phyloP scores from a whole-genome alignment of 1,140 invertebrate genomes.

The Lasioglossum baleicum region DNA sequence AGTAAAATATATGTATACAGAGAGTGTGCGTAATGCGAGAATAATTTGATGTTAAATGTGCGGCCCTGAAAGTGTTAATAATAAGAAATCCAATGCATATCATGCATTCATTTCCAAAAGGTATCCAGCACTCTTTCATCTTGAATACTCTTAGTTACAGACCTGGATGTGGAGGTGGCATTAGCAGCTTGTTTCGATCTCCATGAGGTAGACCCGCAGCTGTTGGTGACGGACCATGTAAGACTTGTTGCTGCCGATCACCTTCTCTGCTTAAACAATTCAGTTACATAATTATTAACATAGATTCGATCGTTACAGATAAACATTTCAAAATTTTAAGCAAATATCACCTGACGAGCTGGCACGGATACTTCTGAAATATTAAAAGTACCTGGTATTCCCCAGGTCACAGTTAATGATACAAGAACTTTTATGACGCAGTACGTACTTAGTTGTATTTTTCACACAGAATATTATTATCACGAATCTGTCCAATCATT shows the following conservation, averaged over 20 bases:
- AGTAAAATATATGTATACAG: too few species aligned
- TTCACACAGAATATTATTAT: slow-evolving; percentile 40
- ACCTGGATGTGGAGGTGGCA: slow-evolving; percentile 79
- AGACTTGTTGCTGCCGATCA: slow-evolving; percentile 75
- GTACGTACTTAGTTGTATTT: slow-evolving; percentile 34
- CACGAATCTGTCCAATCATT: slow-evolving; percentile 34
- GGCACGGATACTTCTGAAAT: slow-evolving; percentile 72
- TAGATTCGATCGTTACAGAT: slow-evolving; percentile 43
- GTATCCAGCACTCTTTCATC: slow-evolving; percentile 73
- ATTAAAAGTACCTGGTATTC: slow-evolving; percentile 56
- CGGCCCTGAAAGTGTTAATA: background rate
- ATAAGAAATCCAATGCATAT: slow-evolving; percentile 1
- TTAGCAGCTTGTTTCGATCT: slow-evolving; percentile 78
- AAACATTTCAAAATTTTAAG: slow-evolving; percentile 62
- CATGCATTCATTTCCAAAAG: slow-evolving; percentile 53
- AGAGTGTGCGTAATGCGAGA: too few species aligned
- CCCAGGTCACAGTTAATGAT: slow-evolving; percentile 58
- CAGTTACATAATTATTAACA: slow-evolving; percentile 72
- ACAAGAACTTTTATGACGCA: slow-evolving; percentile 38
- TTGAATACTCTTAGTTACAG: slow-evolving; percentile 79
- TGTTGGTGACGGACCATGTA: slow-evolving; percentile 71
- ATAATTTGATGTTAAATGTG: too few species aligned
- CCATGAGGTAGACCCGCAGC: slow-evolving; percentile 70
- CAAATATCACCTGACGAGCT: slow-evolving; percentile 64
- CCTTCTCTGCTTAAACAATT: slow-evolving; percentile 80